A percentile compares a stretch with the other conserved stretches of the same genome.
Evolutionary conservation across 2,888 invertebrate genomes (phyloP).

Genomic region (Eupithecia inturbata): DNA sequence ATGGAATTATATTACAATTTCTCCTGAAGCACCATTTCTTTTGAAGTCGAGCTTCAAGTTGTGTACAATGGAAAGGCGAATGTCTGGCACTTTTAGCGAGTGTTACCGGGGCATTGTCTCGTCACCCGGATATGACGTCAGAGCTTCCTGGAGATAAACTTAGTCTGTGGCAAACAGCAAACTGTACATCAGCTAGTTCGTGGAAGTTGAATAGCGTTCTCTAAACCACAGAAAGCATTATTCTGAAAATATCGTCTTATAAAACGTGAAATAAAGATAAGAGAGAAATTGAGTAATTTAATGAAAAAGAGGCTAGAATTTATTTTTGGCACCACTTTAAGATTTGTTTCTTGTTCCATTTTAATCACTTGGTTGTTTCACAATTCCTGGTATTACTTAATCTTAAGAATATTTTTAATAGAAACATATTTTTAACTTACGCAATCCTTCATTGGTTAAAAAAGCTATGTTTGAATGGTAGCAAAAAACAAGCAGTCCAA

Average conservation of each 20-base stretch:
- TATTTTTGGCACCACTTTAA: neutral
- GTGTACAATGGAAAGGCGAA: conserved; percentile 47
- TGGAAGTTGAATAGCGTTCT: neutral
- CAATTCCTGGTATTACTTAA: neutral
- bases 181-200: conserved; percentile 22
- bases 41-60: conserved; percentile 40
- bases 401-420: neutral
- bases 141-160: conserved; percentile 44
- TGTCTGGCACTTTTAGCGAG: conserved; percentile 46
- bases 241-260: neutral
- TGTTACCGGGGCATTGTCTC: conserved; percentile 48
- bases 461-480: neutral
- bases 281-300: neutral
- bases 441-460: neutral
- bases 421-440: neutral
- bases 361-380: neutral
- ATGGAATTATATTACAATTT: neutral
- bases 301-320: neutral
- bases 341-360: neutral
- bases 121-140: conserved; percentile 48
- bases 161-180: conserved; percentile 32
- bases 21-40: neutral
- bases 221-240: neutral
- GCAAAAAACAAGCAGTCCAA: neutral
- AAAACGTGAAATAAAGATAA: neutral